A percentile compares a stretch with the other conserved stretches of the same genome.
Conservation (phyloP, 1,140 invertebrate genomes). For the Drosophila rufa region DNA sequence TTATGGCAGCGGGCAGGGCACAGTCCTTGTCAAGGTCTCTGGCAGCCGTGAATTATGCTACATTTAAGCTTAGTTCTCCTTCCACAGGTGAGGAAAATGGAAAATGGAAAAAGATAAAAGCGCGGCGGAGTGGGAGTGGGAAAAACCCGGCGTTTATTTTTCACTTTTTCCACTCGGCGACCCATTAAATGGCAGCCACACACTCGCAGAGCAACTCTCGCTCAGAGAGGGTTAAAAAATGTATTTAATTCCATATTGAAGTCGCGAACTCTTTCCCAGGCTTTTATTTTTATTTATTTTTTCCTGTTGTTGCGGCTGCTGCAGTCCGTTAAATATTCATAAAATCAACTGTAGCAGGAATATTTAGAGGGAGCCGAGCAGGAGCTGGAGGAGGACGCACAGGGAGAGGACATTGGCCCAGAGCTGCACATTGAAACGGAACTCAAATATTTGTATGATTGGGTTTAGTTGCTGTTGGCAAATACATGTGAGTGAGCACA, state of each 20-base stretch:
- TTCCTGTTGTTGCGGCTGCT: constrained; percentile 43
- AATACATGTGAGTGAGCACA: constrained; percentile 32
- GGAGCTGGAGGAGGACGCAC: neutral
- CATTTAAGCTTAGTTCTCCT: constrained; percentile 62
- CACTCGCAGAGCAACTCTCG: neutral
- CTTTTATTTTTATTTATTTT: constrained; percentile 16
- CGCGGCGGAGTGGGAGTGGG: neutral
- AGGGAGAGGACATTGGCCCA: constrained; percentile 41
- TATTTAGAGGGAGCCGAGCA: neutral
- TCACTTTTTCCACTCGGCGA: constrained; percentile 72
- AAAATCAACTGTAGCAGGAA: constrained; percentile 49
- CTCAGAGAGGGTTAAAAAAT: constrained; percentile 39
- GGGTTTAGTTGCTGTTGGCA: constrained; percentile 63
- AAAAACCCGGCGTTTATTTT: constrained; percentile 53
- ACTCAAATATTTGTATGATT: constrained; percentile 75
- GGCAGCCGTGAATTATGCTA: constrained; percentile 57
- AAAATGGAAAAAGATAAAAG: constrained; percentile 10
- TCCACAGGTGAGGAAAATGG: constrained; percentile 2
- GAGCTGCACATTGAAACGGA: constrained; percentile 63
- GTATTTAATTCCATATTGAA: constrained; percentile 66
- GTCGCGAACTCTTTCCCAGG: constrained; percentile 3
- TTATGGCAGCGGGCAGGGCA: constrained; percentile 36
- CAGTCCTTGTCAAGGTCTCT: constrained; percentile 39
- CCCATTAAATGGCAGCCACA: constrained; percentile 62
- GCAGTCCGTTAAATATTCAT: constrained; percentile 55